Base-by-base conservation (phyloP, 35 echinoderm and acorn worm species). In the Amphiura filiformis region DNA sequence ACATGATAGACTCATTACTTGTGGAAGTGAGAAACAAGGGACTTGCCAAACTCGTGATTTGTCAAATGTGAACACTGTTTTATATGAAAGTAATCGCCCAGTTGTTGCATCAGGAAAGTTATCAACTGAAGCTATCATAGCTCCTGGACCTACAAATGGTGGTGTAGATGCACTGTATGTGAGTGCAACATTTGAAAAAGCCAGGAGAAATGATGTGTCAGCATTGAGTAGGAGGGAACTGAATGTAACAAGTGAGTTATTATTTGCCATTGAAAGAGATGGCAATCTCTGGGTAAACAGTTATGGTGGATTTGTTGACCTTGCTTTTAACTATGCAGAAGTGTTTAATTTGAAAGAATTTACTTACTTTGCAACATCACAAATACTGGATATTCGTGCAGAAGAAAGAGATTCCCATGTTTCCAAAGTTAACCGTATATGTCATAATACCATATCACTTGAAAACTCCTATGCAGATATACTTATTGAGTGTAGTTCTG, bases 361-460 rank as follows among this genome's bases (percentile, higher is more conserved):
- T 37, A 81, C 79, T 5, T 81, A 81, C 22, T 81, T 81, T 81
- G 79, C 36, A 23, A 13, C 79, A 12, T 37, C 31, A 0, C 79
- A 39, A 36, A 81, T 3, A 35, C 1, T 35, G 22, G 32, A 79
- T 4, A 0, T n/a, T n/a, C n/a, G n/a, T n/a, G n/a, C n/a, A n/a
- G n/a, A n/a, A n/a, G n/a, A 79, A 13, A 2, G 20, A 13, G 0
- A 4, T 17, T 15, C 17, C 7, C 34, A 32, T 36, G 79, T 81
- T 81, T 81, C 79, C 0, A 81, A 81, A 23, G 26, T 81, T 11
- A 81, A 13, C 42, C 79, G 79, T 26, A 23, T 81, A n/a, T 81
- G 79, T 39, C 79, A 81, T n/a, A n/a, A n/a, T n/a, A n/a, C n/a
- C n/a, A n/a, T n/a, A n/a, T n/a, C 38, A 11, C 22, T 13, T 28